Evolutionary conservation across 2,888 invertebrate genomes (phyloP), one percentile per base, ranked within the genome.

Genomic region (Bursaphelenchus okinawaensis): DNA sequence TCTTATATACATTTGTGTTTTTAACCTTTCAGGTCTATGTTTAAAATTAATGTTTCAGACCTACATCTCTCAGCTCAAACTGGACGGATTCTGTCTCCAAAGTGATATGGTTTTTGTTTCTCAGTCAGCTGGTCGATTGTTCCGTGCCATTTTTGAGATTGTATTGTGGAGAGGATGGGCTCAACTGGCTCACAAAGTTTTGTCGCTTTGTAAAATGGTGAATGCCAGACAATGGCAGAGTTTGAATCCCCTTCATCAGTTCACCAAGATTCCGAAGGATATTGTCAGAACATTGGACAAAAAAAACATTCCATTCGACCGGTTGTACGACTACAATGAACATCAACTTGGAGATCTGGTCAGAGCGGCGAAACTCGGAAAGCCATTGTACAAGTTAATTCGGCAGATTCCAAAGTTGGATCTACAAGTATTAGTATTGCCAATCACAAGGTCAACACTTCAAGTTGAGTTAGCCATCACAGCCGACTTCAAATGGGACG

Each of bases 81-180:
- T 99, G 63, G 98, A 99, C 81, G 96, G 98, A 0, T 96, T 99
- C 84, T 95, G 96, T 0, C 86, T 98, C 1, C 95, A 96, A 92
- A 91, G 94, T 0, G 98, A 98, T 84, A 98, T 98, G 96, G 93
- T 96, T 4, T 99, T 92, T 83, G 92, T 98, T 0, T 95, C 96
- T 0, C 98, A 99, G 84, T 94, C 93, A 0, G 98, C 98, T 0
- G 90, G 91, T 1, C 87, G 98, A 56, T 87, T 98, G 55, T 90
- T 98, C 87, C 86, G 98, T 68, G 96, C 98, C 0, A 93, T 99
- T 73, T 96, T 90, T 84, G 98, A 99, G 86, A 96, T 98, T 73
- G 96, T 96, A 0, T 84, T 98, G 52, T 88, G 85, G 81, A 84
- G 90, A 29, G 91, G 96, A 16, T 98, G 98, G 98, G 98, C 98